Conservation (phyloP, 2,797 vertebrate species). For the Iguana delicatissima region DNA sequence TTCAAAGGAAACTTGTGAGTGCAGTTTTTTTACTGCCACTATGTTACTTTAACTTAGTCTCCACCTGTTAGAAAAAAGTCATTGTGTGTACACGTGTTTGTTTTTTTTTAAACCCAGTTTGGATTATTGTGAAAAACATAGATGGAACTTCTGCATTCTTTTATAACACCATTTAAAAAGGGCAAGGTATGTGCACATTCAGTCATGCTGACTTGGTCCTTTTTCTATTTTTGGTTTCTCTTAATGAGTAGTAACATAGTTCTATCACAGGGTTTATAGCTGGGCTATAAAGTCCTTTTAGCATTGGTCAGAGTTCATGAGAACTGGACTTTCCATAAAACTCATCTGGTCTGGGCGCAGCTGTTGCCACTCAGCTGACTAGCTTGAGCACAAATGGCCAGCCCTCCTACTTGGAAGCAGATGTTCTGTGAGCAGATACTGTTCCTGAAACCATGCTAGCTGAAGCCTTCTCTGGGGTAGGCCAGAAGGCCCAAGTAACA, state of each 20-base stretch:
- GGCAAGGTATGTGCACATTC: too few species aligned
- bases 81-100: neutral
- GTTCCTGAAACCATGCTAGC: neutral
- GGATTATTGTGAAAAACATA: neutral
- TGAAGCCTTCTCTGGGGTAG: neutral
- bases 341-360: neutral
- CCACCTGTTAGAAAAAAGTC: neutral
- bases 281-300: conserved; percentile 20
- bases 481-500: neutral
- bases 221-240: neutral
- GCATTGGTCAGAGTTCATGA: conserved; percentile 10
- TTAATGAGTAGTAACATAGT: neutral
- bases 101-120: too few species aligned
- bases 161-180: neutral
- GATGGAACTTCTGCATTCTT: neutral
- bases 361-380: conserved; percentile 9
- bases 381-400: neutral
- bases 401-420: neutral
- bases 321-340: conserved; percentile 12
- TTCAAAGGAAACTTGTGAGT: neutral
- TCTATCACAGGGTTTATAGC: neutral
- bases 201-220: neutral
- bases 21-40: neutral
- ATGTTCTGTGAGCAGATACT: neutral
- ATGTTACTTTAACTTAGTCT: neutral